Conservation (phyloP, 35 echinoderm and acorn worm species). For the Hemicentrotus pulcherrimus region DNA sequence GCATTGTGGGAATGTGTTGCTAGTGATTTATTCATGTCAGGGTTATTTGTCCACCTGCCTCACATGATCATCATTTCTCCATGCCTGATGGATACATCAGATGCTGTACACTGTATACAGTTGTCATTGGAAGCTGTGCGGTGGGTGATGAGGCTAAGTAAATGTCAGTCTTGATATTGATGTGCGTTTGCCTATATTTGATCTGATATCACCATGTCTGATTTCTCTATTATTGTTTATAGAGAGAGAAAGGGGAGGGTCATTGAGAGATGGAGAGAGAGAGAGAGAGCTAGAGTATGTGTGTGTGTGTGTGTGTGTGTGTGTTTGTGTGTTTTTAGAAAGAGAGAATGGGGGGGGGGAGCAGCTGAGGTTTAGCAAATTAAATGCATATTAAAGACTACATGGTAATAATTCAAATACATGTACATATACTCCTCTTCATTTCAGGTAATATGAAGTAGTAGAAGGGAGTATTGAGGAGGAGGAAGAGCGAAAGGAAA, state of each 20-base stretch:
- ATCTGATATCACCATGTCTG: background rate
- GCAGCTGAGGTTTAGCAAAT: no score
- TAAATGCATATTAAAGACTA: no score
- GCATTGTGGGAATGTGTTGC: background rate
- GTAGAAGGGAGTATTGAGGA: background rate
- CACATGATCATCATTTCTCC: background rate
- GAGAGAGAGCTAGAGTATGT: no score
- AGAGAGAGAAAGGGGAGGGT: background rate
- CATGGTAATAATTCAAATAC: no score
- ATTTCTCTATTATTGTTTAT: background rate
- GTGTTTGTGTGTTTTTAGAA: no score
- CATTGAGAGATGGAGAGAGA: background rate
- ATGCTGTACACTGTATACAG: background rate
- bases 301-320: no score
- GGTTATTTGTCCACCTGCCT: background rate
- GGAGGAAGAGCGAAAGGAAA: background rate
- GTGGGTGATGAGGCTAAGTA: background rate
- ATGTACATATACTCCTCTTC: no score
- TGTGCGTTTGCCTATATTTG: background rate
- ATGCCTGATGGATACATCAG: slow-evolving; percentile 2
- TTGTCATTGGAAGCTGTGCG: background rate
- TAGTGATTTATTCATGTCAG: slow-evolving; percentile 1
- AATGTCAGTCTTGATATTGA: background rate
- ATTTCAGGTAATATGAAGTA: background rate
- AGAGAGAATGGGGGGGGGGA: no score